These are phyloP conservation scores for Microchrysa polita DNA, from an alignment of 2,888 invertebrate genomes.

Conservation along the genomic window DNA sequence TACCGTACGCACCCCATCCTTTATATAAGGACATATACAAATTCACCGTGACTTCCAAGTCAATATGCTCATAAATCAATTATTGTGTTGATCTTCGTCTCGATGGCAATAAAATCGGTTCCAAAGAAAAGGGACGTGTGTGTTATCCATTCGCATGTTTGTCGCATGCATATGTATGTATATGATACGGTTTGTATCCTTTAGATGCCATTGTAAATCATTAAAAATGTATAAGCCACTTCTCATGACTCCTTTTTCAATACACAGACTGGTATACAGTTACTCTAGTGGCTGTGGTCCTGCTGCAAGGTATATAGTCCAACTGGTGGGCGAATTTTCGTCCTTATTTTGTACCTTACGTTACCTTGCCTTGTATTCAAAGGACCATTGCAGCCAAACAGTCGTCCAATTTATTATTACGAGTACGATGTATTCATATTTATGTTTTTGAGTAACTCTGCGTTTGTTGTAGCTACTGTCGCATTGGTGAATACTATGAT, in stretches of 20 bases:
- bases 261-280: too few species aligned
- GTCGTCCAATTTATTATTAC: slow-evolving; percentile 26
- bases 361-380: background rate
- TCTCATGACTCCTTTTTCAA: slow-evolving; percentile 33
- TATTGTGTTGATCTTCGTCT: slow-evolving; percentile 38
- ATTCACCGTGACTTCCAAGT: slow-evolving; percentile 1
- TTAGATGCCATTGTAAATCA: slow-evolving; percentile 41
- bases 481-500: background rate
- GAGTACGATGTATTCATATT: too few species aligned
- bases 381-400: background rate
- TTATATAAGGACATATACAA: background rate
- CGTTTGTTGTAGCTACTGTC: background rate
- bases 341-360: background rate
- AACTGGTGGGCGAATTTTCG: slow-evolving; percentile 21
- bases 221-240: slow-evolving; percentile 41
- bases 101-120: slow-evolving; percentile 35
- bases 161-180: slow-evolving; percentile 9
- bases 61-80: slow-evolving; percentile 42
- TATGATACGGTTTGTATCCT: slow-evolving; percentile 28
- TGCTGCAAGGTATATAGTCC: background rate
- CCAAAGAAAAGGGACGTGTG: slow-evolving; percentile 34
- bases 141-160: background rate
- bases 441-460: slow-evolving; percentile 27
- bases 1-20: background rate
- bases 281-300: too few species aligned